Base-by-base conservation (phyloP, 2,888 invertebrate genomes). In the Syritta pipiens region DNA sequence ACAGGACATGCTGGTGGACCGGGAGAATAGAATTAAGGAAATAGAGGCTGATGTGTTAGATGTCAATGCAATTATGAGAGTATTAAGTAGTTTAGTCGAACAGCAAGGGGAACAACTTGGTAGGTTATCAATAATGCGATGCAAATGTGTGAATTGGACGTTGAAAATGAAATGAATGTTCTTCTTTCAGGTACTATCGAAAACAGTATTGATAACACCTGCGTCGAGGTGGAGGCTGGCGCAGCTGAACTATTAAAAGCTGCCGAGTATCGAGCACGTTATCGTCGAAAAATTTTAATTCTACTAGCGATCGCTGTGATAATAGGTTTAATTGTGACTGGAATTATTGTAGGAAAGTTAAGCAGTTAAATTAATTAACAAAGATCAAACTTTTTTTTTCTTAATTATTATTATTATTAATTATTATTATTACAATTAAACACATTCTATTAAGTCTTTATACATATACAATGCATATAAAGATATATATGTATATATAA, bases 41-140 rank as follows among this genome's bases (percentile, higher is more conserved):
- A 94, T 97, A 49, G 97, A 97, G 87, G 92, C 93, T 0, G 94
- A 95, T 86, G 93, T 96, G 55, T 88, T 96, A 72, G 96, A 96
- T 87, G 93, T 96, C 4, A 95, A 95, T 87, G 92, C 94, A 87
- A 95, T 96, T 77, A 95, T 96, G 94, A 91, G 92, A 65, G 93
- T 94, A 44, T 88, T 96, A 28, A 92, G 93, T 1, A 91, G 90
- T 6, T 89, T 95, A 86, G 93, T 95, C n/a, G 89, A 92, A 83
- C 90, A 92, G 81, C 96, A 96, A 87, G 92, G 91, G 9, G 92
- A 93, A 84, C 88, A 90, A 57, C 91, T 96, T 81, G 94, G 96
- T 96, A 88, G 91, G 92, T 26, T 49, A 12, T 20, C 6, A 6
- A 6, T 20, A 40, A 9, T 24, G 0, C 17, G n/a, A 17, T 7